Conservation (phyloP, 1,140 invertebrate genomes). For the Heliconius hermathena region DNA sequence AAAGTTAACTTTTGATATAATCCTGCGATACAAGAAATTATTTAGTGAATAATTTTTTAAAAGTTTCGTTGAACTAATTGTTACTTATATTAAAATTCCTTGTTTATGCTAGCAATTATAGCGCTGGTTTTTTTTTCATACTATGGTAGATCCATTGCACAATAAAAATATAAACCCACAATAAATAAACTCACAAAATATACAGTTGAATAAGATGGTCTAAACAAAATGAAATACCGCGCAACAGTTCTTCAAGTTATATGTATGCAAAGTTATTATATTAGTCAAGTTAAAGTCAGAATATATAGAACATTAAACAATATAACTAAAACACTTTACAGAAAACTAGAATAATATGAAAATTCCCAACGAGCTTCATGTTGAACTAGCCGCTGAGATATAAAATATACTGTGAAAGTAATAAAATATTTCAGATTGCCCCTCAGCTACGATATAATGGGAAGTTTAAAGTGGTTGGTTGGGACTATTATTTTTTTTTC, state of each 20-base stretch:
- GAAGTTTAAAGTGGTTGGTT: not conserved
- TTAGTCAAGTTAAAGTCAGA: not conserved
- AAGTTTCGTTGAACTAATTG: too few relatives aligned
- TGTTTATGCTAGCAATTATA: too few relatives aligned
- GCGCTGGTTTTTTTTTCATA: too few relatives aligned
- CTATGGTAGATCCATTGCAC: too few relatives aligned
- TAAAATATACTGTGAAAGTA: slow-evolving; percentile 2
- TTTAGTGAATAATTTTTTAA: too few relatives aligned
- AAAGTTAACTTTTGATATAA: too few relatives aligned
- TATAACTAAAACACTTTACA: slow-evolving; percentile 12
- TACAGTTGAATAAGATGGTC: too few relatives aligned
- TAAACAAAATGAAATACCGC: not conserved
- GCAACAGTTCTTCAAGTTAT: not conserved
- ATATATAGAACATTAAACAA: not conserved
- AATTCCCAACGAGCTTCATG: slow-evolving; percentile 8
- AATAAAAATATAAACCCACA: too few relatives aligned
- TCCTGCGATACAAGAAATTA: too few relatives aligned
- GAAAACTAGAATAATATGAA: slow-evolving; percentile 8
- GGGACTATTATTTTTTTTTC: not conserved
- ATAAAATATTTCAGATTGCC: slow-evolving; percentile 12
- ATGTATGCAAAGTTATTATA: not conserved
- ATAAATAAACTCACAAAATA: too few relatives aligned
- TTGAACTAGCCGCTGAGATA: slow-evolving; percentile 10
- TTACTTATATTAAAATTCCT: too few relatives aligned
- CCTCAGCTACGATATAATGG: not conserved